Conservation (phyloP, 2,888 invertebrate genomes). For the Drosophila neonasuta region DNA sequence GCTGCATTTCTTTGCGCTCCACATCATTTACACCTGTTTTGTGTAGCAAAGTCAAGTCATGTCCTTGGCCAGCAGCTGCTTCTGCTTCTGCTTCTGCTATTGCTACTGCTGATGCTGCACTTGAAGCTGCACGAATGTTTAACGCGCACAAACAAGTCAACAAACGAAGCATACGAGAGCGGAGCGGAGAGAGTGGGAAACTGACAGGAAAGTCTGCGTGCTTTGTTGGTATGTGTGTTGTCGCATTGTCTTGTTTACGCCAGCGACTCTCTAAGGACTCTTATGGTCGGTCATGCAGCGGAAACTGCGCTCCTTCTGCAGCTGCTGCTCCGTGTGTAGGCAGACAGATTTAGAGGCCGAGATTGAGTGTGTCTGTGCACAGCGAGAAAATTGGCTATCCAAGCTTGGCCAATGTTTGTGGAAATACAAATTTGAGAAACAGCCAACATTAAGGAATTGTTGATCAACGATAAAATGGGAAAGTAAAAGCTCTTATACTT, state of each 20-base stretch:
- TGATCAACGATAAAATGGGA: too few species aligned
- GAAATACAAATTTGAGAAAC: too few species aligned
- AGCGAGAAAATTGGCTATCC: background rate
- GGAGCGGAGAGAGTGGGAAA: background rate
- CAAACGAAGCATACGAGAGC: constrained; percentile 36
- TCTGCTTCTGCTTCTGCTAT: constrained; percentile 27
- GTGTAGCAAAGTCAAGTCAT: constrained; percentile 53
- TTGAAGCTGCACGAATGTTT: constrained; percentile 61
- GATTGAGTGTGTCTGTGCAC: constrained; percentile 38
- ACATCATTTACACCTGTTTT: constrained; percentile 72
- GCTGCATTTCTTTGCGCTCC: constrained; percentile 58
- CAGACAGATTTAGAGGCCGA: constrained; percentile 53
- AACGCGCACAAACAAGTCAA: constrained; percentile 58
- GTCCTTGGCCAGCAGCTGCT: constrained; percentile 61
- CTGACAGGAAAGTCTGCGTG: constrained; percentile 13
- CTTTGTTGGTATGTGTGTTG: constrained; percentile 30
- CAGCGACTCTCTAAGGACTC: constrained; percentile 70
- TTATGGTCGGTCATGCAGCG: constrained; percentile 51
- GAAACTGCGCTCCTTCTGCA: constrained; percentile 49
- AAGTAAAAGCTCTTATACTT: too few species aligned
- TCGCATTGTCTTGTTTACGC: constrained; percentile 70
- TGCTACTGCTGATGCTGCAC: constrained; percentile 34
- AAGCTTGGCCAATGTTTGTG: background rate
- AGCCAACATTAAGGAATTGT: too few species aligned
- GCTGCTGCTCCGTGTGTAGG: constrained; percentile 30